Conservation (phyloP, 2,888 invertebrate genomes). For the Ormyrus labotus region DNA sequence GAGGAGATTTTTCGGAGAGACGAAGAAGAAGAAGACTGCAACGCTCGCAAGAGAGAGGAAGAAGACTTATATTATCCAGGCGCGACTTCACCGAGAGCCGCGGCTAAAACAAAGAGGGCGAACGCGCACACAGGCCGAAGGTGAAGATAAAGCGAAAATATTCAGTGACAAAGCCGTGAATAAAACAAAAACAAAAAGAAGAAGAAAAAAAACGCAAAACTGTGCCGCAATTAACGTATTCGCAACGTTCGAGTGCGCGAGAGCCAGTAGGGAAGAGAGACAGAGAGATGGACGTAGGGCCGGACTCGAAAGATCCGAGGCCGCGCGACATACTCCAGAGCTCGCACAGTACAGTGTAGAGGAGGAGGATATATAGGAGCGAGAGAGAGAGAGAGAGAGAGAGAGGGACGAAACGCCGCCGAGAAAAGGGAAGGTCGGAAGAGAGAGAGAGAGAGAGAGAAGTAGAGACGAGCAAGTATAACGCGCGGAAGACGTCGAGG, state of each 20-base stretch:
- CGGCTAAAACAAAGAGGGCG: no score
- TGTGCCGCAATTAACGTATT: not conserved
- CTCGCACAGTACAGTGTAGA: constrained; percentile 27
- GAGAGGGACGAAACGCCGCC: constrained; percentile 3
- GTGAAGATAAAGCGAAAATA: no score
- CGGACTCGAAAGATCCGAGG: constrained; percentile 59
- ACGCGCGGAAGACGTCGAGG: constrained; percentile 36
- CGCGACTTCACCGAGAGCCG: not conserved
- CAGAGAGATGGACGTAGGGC: constrained; percentile 62
- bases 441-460: constrained; percentile 28
- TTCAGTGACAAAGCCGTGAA: no score
- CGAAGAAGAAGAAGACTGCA: constrained; percentile 31
- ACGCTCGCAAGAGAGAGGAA: constrained; percentile 19
- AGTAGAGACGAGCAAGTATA: not conserved
- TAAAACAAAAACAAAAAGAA: no score
- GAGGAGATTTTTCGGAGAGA: not conserved
- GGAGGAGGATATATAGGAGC: not conserved
- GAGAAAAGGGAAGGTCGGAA: constrained; percentile 9
- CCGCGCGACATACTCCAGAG: constrained; percentile 52
- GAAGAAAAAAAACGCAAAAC: not conserved
- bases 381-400: not conserved
- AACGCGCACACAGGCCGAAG: no score
- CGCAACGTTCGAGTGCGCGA: not conserved
- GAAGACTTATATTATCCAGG: constrained; percentile 15
- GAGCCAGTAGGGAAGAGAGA: not conserved